Percentiles rank a stretch among this genome's conserved stretches.
Evolutionary conservation across 2,113 vertebrate genomes (phyloP).

Genomic region (Eurystomus gularis): DNA sequence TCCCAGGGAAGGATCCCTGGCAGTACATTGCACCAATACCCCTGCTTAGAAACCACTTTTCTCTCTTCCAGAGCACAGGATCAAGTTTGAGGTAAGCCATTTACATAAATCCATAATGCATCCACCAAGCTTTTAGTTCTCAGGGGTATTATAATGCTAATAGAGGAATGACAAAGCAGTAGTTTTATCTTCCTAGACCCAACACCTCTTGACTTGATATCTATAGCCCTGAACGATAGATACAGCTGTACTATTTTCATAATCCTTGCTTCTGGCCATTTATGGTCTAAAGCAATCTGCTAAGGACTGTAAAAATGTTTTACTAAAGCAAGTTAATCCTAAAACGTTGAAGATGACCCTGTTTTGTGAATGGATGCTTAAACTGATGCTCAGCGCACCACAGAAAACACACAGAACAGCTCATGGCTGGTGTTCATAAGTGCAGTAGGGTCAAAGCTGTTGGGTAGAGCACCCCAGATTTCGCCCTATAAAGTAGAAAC

Average conservation of each 20-base stretch:
- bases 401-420: background rate
- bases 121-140: slow-evolving; percentile 9
- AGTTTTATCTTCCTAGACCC: slow-evolving; percentile 31
- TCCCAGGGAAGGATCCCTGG: background rate
- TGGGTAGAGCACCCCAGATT: background rate
- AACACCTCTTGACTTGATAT: slow-evolving; percentile 42
- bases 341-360: background rate
- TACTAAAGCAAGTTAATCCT: background rate
- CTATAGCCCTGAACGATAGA: slow-evolving; percentile 32
- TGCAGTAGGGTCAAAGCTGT: fast-evolving
- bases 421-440: background rate
- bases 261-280: slow-evolving; percentile 19
- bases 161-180: slow-evolving; percentile 46
- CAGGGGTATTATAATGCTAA: slow-evolving; percentile 58
- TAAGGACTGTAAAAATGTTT: background rate
- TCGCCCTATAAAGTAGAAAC: background rate
- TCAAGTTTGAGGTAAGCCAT: slow-evolving; percentile 50
- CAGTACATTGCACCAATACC: background rate
- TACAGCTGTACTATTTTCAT: slow-evolving; percentile 25
- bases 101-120: slow-evolving; percentile 70
- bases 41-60: slow-evolving; percentile 7
- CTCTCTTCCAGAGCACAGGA: background rate
- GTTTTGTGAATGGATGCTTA: background rate
- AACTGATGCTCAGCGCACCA: background rate
- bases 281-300: background rate